Base-by-base conservation (phyloP, 1,140 invertebrate species). In the Penaeus vannamei region DNA sequence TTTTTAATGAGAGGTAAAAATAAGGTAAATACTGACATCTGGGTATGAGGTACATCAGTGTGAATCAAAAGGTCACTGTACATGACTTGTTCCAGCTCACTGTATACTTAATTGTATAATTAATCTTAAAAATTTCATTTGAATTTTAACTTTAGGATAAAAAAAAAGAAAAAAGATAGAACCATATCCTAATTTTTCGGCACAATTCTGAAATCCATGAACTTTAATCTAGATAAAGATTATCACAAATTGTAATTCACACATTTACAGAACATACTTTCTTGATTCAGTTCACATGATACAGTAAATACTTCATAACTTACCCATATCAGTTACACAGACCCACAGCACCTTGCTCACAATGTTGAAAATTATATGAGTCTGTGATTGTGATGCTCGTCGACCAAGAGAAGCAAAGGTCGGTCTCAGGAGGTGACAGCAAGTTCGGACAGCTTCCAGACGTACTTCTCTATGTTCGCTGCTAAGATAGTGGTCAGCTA, bases 371-470 rank as follows among this genome's bases (percentile, higher is more conserved):
- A 98, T 97, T 0, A 97, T 76, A 69, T 90, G 86, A 82, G 84
- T 91, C 60, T 89, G 90, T 32, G 85, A 79, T 32, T 69, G 82
- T 5, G 77, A 86, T 53, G 36, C 84, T 29, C 62, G 84, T 22
- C 66, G 84, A n/a, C 82, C 87, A 20, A 72, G 69, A 53, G 87
- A 46, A 42, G 85, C 80, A 72, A 90, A 89, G 60, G 89, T 87
- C 14, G 90, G 91, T 23, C 88, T 84, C 12, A 99, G 94, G 14
- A 99, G 94, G 90, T 97, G 95, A 42, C 97, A 97, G 92, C 98
- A 98, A 0, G 98, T 99, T 92, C 96, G 95, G 0, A 99, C 98
- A 29, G 98, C 97, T 93, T 99, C 98, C 77, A 99, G 93, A 29
- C 98, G 95, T 0, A 99, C 96, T 93, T 99, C 97, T 91, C 96